Evolutionary conservation across 2,888 invertebrate species (phyloP).

Genomic region (Acleris laterana): DNA sequence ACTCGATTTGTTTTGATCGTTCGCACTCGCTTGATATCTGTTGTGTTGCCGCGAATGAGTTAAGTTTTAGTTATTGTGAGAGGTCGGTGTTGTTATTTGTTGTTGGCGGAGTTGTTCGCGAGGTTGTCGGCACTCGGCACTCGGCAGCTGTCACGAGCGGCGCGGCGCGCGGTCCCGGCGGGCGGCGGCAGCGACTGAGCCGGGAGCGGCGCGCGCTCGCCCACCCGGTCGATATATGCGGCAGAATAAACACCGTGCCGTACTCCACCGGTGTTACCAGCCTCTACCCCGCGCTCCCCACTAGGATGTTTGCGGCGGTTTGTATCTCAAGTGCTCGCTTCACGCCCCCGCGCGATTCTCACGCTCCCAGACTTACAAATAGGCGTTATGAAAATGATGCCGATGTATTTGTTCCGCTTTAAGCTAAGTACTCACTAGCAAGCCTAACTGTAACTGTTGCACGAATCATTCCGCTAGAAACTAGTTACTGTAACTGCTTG

Average conservation of each 20-base stretch:
- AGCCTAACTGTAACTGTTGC: too few species aligned
- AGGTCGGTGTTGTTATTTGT: constrained; percentile 21
- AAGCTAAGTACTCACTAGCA: too few species aligned
- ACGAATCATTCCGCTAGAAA: too few species aligned
- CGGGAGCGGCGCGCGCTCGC: constrained; percentile 67
- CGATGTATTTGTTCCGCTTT: constrained; percentile 44
- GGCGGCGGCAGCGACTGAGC: constrained; percentile 66
- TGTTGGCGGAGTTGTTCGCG: constrained; percentile 43
- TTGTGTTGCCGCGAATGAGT: not conserved
- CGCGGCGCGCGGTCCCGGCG: constrained; percentile 56
- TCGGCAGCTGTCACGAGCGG: constrained; percentile 65
- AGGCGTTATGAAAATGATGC: constrained; percentile 49
- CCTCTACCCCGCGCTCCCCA: constrained; percentile 49
- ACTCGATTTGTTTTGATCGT: constrained; percentile 54
- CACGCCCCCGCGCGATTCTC: constrained; percentile 42
- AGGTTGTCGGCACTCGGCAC: constrained; percentile 42
- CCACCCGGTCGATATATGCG: constrained; percentile 79
- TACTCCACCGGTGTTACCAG: constrained; percentile 68
- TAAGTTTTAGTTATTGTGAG: not conserved
- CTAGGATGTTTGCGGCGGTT: constrained; percentile 59
- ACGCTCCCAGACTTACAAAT: constrained; percentile 47
- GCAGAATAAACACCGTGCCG: constrained; percentile 82
- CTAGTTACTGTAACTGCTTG: too few species aligned
- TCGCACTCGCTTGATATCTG: constrained; percentile 41
- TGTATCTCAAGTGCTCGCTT: constrained; percentile 51